Percentiles rank a stretch among this genome's conserved stretches.
Conservation (phyloP, 2,797 vertebrate species). For the Rhinoraja longicauda region DNA sequence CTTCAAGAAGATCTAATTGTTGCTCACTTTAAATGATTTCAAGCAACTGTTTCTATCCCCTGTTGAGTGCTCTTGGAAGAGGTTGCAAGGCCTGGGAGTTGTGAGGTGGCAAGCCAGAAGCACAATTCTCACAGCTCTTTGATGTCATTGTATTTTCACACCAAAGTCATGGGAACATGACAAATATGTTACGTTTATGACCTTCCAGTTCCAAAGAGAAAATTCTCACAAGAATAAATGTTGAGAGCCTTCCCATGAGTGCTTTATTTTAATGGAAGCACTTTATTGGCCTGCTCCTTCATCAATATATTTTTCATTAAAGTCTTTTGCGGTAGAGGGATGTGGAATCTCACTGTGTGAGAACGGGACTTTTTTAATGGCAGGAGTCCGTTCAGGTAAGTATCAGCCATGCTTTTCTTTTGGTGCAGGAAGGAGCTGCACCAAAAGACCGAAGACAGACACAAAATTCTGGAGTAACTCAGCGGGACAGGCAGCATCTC, state of each 20-base stretch:
- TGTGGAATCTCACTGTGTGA: not conserved
- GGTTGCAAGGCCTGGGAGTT: not conserved
- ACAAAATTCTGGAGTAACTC: no score
- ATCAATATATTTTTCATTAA: slow-evolving; percentile 26
- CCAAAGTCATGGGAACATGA: slow-evolving; percentile 21
- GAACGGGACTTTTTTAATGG: not conserved
- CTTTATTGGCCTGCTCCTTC: not conserved
- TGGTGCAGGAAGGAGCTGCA: no score
- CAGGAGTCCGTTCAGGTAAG: not conserved
- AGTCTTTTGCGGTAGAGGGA: not conserved
- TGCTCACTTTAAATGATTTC: not conserved
- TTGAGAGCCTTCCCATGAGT: not conserved
- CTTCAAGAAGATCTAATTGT: not conserved
- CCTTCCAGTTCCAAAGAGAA: not conserved
- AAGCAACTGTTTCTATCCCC: not conserved
- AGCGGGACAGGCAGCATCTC: no score
- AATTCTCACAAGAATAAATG: not conserved
- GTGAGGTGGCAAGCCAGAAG: not conserved
- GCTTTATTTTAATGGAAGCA: not conserved
- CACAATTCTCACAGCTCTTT: not conserved
- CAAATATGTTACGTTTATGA: not conserved
- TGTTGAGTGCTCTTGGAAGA: not conserved
- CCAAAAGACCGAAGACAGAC: no score
- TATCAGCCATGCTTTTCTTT: not conserved
- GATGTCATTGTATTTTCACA: slow-evolving; percentile 18